Evolutionary conservation across 2,113 vertebrate species (phyloP).

Genomic region (Anarhynchus alexandrinus): DNA sequence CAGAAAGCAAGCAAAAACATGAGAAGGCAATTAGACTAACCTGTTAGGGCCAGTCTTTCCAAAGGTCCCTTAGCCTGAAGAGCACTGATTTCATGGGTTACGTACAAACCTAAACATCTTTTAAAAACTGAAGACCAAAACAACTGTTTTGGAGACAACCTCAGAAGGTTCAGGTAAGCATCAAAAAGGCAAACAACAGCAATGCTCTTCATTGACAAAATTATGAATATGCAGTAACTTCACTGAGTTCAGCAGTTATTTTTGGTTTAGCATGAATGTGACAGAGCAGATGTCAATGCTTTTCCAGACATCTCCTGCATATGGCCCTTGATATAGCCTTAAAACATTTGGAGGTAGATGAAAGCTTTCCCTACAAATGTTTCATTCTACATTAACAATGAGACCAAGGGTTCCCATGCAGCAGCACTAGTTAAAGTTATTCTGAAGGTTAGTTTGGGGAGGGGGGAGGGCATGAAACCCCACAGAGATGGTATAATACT

Average conservation of each 20-base stretch:
- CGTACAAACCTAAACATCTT: not conserved
- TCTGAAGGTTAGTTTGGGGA: not conserved
- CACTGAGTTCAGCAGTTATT: not conserved
- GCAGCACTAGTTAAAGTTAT: not conserved
- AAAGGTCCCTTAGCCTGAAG: not conserved
- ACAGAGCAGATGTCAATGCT: not conserved
- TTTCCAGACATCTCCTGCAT: not conserved
- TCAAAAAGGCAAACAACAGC: not conserved
- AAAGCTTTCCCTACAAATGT: not conserved
- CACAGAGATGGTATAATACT: not conserved
- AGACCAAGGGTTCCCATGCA: not conserved
- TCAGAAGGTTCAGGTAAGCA: not conserved
- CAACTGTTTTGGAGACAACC: not conserved
- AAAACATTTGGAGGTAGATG: not conserved
- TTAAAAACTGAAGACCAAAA: not conserved
- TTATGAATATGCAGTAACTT: not conserved
- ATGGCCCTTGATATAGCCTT: not conserved
- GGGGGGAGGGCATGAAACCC: not conserved
- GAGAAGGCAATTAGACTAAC: not conserved
- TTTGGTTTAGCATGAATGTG: not conserved
- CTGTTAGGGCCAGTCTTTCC: not conserved
- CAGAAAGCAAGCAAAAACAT: not conserved
- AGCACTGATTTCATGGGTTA: not conserved
- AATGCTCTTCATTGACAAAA: not conserved
- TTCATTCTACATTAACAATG: not conserved